Evolutionary conservation across 2,888 invertebrate species (phyloP).

Genomic region (Eucriotettix oculatus): DNA sequence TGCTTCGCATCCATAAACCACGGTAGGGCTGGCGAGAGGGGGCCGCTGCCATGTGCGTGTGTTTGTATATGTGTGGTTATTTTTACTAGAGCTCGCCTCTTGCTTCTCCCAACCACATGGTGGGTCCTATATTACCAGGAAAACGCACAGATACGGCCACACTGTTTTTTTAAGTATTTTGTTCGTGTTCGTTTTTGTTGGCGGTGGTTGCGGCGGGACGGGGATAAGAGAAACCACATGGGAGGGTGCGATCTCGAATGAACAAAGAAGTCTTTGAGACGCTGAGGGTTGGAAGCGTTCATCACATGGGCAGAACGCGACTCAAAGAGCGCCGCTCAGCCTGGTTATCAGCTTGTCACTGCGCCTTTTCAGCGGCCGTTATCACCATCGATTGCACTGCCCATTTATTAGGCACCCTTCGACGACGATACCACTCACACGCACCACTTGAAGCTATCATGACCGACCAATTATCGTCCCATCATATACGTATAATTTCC

Average conservation of each 20-base stretch:
- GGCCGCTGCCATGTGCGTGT: slow-evolving; percentile 6
- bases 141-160: slow-evolving; percentile 4
- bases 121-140: slow-evolving; percentile 9
- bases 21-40: neutral
- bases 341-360: neutral
- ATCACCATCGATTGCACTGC: too few relatives aligned
- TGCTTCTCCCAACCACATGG: slow-evolving; percentile 6
- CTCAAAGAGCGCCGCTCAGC: neutral
- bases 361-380: neutral
- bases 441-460: too few relatives aligned
- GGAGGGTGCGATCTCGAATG: neutral
- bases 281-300: neutral
- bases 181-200: too few relatives aligned
- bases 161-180: neutral
- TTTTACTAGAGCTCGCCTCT: slow-evolving; percentile 8
- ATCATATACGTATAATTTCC: too few relatives aligned
- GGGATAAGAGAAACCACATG: neutral
- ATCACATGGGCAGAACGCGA: neutral
- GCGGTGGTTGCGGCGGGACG: too few relatives aligned
- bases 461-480: too few relatives aligned
- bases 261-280: neutral
- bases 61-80: slow-evolving; percentile 13
- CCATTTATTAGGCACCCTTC: too few relatives aligned
- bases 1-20: slow-evolving; percentile 5
- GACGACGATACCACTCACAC: too few relatives aligned